Evolutionary conservation across 2,797 vertebrate species (phyloP).

Genomic region (Podargus strigoides): DNA sequence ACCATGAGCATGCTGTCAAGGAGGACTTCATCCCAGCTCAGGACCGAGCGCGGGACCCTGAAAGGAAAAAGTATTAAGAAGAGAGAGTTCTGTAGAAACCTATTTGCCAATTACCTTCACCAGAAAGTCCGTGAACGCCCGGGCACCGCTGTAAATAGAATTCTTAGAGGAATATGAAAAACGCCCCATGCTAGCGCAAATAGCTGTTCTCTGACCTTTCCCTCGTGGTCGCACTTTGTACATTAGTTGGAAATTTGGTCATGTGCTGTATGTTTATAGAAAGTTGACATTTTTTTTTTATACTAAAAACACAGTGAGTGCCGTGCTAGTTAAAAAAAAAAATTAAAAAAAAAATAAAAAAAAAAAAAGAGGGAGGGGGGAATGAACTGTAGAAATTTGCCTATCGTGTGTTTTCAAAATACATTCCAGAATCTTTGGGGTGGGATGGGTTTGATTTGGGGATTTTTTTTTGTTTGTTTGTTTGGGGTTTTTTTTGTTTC

Average conservation of each 20-base stretch:
- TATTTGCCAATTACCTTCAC: neutral
- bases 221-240: constrained; percentile 74
- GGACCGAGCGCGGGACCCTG: neutral
- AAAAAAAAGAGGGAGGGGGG: neutral
- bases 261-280: constrained; percentile 88
- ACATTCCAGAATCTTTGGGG: constrained; percentile 61
- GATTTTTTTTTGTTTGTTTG: neutral
- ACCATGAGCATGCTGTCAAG: neutral
- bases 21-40: neutral
- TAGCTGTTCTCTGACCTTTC: constrained; percentile 75
- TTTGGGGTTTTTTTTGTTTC: neutral
- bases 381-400: constrained; percentile 77
- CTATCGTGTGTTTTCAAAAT: constrained; percentile 70
- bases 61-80: neutral
- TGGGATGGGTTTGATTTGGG: constrained; percentile 13
- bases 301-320: constrained; percentile 67
- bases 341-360: neutral
- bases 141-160: constrained; percentile 69
- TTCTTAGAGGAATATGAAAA: constrained; percentile 42
- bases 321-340: constrained; percentile 71
- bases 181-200: constrained; percentile 57
- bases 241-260: constrained; percentile 80
- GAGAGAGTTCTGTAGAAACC: neutral
- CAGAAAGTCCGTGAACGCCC: neutral
- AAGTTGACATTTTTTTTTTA: constrained; percentile 72